Evolutionary conservation across 2,113 vertebrate genomes (phyloP), one percentile per base, ranked within the genome.

Genomic region (Helogale parvula): DNA sequence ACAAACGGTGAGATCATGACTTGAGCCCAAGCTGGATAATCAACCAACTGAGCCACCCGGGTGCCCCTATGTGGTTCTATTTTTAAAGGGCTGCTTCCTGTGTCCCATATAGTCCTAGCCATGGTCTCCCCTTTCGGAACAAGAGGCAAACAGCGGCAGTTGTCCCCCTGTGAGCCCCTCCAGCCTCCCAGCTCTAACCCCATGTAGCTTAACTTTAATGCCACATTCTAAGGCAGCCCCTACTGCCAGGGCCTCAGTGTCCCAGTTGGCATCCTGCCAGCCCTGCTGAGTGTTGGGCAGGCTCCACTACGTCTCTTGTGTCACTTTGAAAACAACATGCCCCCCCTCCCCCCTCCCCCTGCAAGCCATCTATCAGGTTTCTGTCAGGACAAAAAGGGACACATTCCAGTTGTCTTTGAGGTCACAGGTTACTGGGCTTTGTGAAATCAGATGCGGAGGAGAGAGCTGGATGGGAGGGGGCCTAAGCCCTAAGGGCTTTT

Each of bases 241-340:
- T 33, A 47, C n/a, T 11, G 31, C 91, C 85, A 77, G 81, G 88
- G 83, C 97, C 93, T 85, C 57, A 1, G 23, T 31, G 38, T 92
- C 90, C 97, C 82, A 79, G 54, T 38, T 94, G 97, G 95, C 90
- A 94, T 50, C 79, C 88, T 54, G 86, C 92, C 90, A 92, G 88
- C 71, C 38, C 17, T 60, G 81, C 31, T 50, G 60, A 83, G 86
- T 57, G 65, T 65, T 54, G 74, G 87, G 33, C 72, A 19, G 93
- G 88, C 79, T 95, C 91, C 93, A 90, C 47, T 1, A 29, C 19
- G 93, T 94, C 94, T 98, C 97, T 83, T 57, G 19, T 97, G 47
- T 95, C 93, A 84, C 88, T 96, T 96, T 91, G 81, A 94, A 97
- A 97, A 96, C 94, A 95, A 94, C 96, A 97, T 15, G 90, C 85